phyloP scores from a whole-genome alignment of 2,113 vertebrate species.

The Mionectes macconnelli region DNA sequence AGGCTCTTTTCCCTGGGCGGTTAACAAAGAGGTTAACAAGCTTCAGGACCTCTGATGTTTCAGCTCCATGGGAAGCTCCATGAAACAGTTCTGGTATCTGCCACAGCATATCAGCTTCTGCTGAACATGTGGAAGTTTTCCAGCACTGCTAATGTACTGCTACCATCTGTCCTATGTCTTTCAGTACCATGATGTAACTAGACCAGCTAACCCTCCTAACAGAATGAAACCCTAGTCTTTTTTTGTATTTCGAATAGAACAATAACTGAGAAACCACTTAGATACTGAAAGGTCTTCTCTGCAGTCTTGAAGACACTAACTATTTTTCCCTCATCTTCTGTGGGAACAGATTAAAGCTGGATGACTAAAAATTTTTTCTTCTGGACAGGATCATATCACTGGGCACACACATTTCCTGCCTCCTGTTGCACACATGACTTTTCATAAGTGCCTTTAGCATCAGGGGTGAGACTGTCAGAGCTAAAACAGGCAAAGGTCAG shows the following conservation, averaged over 20 bases:
- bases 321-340: neutral
- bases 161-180: neutral
- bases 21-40: neutral
- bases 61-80: neutral
- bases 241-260: neutral
- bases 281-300: neutral
- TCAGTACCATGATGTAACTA: neutral
- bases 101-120: neutral
- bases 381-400: neutral
- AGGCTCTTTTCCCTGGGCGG: neutral
- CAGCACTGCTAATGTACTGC: neutral
- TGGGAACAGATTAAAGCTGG: neutral
- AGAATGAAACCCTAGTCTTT: neutral
- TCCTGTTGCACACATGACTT: neutral
- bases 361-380: neutral
- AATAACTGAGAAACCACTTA: neutral
- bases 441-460: neutral
- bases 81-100: neutral
- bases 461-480: neutral
- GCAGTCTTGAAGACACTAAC: neutral
- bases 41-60: neutral
- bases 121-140: neutral
- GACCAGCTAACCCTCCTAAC: neutral
- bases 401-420: neutral
- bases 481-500: neutral